Percentiles rank a stretch among this genome's conserved stretches.
Evolutionary conservation across 2,113 vertebrate genomes (phyloP).

Genomic region (Salvelinus alpinus): DNA sequence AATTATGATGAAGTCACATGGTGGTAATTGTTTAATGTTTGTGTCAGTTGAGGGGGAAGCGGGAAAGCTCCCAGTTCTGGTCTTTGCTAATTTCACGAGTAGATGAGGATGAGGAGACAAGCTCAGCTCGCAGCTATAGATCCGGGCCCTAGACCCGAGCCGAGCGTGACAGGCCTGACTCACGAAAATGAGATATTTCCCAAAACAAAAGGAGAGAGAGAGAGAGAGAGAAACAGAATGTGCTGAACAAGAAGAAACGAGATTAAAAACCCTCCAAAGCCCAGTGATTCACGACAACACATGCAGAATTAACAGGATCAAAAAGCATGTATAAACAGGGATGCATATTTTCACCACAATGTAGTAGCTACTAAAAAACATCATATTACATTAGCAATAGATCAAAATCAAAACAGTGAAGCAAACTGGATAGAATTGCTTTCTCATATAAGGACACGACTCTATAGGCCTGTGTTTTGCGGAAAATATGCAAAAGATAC

Average conservation of each 20-base stretch:
- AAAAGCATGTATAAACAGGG: conserved; percentile 44
- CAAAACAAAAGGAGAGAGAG: conserved; percentile 60
- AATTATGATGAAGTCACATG: background rate
- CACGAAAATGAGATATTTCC: conserved; percentile 70
- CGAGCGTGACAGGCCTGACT: conserved; percentile 60
- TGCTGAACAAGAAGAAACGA: conserved; percentile 62
- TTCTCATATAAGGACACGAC: too few species aligned
- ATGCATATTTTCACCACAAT: background rate
- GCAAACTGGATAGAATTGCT: too few species aligned
- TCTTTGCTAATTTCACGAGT: conserved; percentile 37
- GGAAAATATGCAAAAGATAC: too few species aligned
- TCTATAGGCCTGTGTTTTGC: too few species aligned
- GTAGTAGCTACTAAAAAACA: background rate
- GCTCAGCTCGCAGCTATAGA: background rate
- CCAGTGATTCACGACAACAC: conserved; percentile 58
- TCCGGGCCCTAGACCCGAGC: conserved; percentile 43
- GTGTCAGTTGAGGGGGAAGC: background rate
- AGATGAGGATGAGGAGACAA: conserved; percentile 12
- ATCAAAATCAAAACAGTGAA: background rate
- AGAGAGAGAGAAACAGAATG: conserved; percentile 31
- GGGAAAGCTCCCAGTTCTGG: background rate
- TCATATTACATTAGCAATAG: background rate
- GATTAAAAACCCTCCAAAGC: conserved; percentile 60
- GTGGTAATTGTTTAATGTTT: background rate
- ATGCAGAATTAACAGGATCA: conserved; percentile 60